phyloP scores from a whole-genome alignment of 2,888 invertebrate genomes.

The Boloria euphrosyne region DNA sequence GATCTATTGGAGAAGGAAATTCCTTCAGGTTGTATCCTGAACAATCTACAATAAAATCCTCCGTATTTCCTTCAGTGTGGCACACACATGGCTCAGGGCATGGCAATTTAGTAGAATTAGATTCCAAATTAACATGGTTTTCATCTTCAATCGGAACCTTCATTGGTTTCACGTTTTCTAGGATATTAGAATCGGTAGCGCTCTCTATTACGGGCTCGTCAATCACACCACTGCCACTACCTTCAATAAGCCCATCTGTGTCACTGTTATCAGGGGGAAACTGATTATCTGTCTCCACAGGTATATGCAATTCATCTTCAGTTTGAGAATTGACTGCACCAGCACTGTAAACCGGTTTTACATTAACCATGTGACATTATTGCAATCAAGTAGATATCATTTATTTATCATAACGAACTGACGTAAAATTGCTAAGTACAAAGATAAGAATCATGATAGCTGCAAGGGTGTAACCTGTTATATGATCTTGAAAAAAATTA shows the following conservation, averaged over 20 bases:
- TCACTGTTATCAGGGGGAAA: constrained; percentile 67
- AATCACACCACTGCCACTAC: constrained; percentile 58
- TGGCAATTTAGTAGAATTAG: constrained; percentile 33
- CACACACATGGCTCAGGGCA: constrained; percentile 69
- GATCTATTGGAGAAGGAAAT: constrained; percentile 69
- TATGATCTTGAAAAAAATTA: constrained; percentile 31
- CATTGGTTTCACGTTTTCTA: constrained; percentile 56
- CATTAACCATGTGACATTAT: constrained; percentile 62
- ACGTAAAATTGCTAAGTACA: constrained; percentile 67
- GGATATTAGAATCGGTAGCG: constrained; percentile 48
- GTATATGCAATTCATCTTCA: constrained; percentile 63
- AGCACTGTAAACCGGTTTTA: constrained; percentile 45
- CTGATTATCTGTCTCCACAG: constrained; percentile 68
- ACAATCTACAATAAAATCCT: constrained; percentile 71
- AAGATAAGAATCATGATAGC: constrained; percentile 72
- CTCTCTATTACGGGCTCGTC: constrained; percentile 51
- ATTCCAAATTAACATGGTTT: constrained; percentile 42
- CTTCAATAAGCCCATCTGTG: constrained; percentile 54
- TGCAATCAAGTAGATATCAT: constrained; percentile 53
- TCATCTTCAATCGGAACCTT: constrained; percentile 45
- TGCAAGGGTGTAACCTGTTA: constrained; percentile 59
- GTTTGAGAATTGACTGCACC: constrained; percentile 56
- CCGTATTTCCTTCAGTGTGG: constrained; percentile 59
- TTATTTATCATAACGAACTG: constrained; percentile 64
- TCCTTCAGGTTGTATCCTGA: constrained; percentile 72